These are phyloP conservation scores for Nebria brevicollis DNA, from an alignment of 2,888 invertebrate species.

Conservation along the genomic window DNA sequence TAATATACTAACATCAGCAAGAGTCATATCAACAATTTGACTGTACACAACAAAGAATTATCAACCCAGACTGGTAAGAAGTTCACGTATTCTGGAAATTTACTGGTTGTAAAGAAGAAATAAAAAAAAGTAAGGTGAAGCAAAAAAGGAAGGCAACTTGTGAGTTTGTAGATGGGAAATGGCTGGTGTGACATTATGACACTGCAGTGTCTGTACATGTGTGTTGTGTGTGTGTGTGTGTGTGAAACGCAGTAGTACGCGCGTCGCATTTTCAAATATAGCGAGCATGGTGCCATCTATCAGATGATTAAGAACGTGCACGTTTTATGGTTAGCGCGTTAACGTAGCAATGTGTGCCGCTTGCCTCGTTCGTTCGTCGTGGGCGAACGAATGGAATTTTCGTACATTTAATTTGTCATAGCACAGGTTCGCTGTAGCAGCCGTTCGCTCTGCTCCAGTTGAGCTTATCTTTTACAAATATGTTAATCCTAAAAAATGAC, in stretches of 20 bases:
- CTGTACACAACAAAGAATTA: neutral
- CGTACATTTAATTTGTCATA: conserved; percentile 28
- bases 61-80: neutral
- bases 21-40: neutral
- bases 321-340: conserved; percentile 18
- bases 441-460: neutral
- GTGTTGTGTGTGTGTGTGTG: neutral
- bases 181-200: neutral
- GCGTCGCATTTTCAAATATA: conserved; percentile 11
- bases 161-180: neutral
- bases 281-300: conserved; percentile 19
- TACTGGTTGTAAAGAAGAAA: neutral
- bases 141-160: neutral
- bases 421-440: conserved; percentile 6
- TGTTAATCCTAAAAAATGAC: conserved; percentile 30
- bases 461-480: conserved; percentile 31
- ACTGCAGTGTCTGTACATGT: neutral
- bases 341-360: neutral
- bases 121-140: neutral
- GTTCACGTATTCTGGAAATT: neutral
- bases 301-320: conserved; percentile 25
- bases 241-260: conserved; percentile 4
- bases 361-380: neutral
- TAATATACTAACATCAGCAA: no score
- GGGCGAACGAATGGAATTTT: conserved; percentile 24